A percentile compares a stretch with the other conserved stretches of the same genome.
Conservation (phyloP, 2,888 invertebrate genomes). For the Teleogryllus oceanicus region DNA sequence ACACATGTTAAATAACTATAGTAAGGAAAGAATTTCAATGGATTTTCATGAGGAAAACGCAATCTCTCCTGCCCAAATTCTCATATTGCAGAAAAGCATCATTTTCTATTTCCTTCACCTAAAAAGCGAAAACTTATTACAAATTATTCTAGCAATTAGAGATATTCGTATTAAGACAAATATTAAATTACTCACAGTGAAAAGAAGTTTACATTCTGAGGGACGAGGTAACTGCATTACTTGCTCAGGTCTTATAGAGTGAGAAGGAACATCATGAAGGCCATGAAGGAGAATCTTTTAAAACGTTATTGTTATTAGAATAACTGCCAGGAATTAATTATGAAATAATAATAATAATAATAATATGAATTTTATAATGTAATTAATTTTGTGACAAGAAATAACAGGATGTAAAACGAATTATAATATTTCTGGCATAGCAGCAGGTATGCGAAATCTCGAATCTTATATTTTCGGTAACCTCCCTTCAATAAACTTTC, state of each 20-base stretch:
- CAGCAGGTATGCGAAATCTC: no score
- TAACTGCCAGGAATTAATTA: no score
- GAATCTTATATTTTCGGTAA: no score
- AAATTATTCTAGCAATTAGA: background rate
- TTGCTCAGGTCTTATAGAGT: background rate
- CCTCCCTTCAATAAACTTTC: no score
- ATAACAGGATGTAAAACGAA: no score
- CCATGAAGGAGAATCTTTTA: background rate
- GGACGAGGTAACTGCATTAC: background rate
- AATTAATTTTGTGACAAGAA: no score
- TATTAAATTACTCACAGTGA: background rate
- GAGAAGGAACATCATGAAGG: background rate
- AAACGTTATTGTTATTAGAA: background rate
- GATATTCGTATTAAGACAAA: background rate
- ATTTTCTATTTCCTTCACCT: background rate
- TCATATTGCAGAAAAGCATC: background rate
- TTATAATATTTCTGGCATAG: no score
- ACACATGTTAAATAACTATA: background rate
- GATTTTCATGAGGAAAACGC: background rate
- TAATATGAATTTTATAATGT: no score
- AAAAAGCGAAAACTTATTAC: background rate
- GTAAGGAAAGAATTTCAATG: background rate
- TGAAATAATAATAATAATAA: no score
- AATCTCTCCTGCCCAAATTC: background rate
- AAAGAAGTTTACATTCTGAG: background rate